Evolutionary conservation across 2,888 invertebrate species (phyloP), one percentile per base, ranked within the genome.

Genomic region (Selenia dentaria): DNA sequence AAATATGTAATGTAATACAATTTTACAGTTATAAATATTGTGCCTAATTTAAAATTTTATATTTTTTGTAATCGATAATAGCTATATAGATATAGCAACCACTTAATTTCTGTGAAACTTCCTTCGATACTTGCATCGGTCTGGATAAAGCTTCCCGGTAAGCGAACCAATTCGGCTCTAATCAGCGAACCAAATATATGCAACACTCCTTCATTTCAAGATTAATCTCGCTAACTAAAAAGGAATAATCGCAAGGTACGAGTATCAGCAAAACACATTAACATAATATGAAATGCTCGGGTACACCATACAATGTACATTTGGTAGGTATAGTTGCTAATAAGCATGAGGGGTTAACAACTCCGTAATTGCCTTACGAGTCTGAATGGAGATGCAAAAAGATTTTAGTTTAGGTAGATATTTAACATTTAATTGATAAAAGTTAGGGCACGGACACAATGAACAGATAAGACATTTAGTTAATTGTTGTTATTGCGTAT

Each of bases 281-380:
- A 51, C 74, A 73, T 72, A n/a, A n/a, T n/a, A 67, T 55, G 66
- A 62, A 68, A 65, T 64, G 69, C 64, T 47, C 57, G 46, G 57
- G 8, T 9, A 20, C 1, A 22, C 22, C 22, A 2, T 8, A 2
- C 27, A 9, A 12, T 13, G 13, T 28, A 37, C 13, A 29, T 9
- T n/a, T n/a, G 8, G 56, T 51, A 51, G 56, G 22, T 22, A 22
- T n/a, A 8, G 54, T 54, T 41, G 53, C 38, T 53, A 63, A 74
- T 74, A 69, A 68, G 62, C 70, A 53, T 67, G 58, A 56, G 61
- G 64, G 68, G 67, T 52, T 62, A 61, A 64, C 57, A 62, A 57
- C 64, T 59, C 47, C 36, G 49, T 66, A 61, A 64, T 64, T 64
- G 54, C 59, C 40, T 1, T 22, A 13, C 20, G 53, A 48, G 38